Base-by-base conservation (phyloP, 2,113 vertebrate species). In the Hemiscyllium ocellatum region DNA sequence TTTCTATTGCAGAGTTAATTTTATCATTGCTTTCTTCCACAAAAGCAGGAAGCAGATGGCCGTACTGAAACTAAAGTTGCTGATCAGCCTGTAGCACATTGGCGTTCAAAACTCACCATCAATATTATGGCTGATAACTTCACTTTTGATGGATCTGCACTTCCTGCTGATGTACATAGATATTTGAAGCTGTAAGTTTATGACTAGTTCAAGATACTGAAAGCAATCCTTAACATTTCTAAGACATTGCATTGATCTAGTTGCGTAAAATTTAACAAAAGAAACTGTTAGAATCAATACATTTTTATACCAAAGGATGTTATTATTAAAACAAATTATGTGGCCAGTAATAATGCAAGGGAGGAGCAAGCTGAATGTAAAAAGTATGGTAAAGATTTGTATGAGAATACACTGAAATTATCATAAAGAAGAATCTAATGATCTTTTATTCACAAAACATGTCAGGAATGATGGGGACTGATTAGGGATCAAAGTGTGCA, bases 81-180 rank as follows among this genome's bases (percentile, higher is more conserved):
- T 33, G 98, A 99, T 47, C 98, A 98, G 47, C 99, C 99, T 0
- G 96, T 99, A 3, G 98, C 99, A 33, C 99, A 99, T 96, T 99
- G 99, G 99, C 98, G 99, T n/a, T 98, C 99, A 1, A 98, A 98
- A 13, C 97, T 99, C 95, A 99, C 99, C 0, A 96, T 99, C 85
- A 99, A 99, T 80, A 96, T 99, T 17, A 99, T 99, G 97, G 97
- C 98, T 1, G 99, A 99, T 96, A 97, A 99, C 96, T 99, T 99
- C 95, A 96, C 98, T 95, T 99, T 99, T 2, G 99, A 99, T 87
- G 98, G 97, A 3, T 98, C 98, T n/a, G 98, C 98, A 24, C 97
- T 99, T 65, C 99, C 99, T 0, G 98, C 98, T 5, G 99, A 99
- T 17, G 98, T 99, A 96, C 99, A 99, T 83, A 98, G 98, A 96